Conservation (phyloP, 2,113 vertebrate species). For the Dinomys branickii region DNA sequence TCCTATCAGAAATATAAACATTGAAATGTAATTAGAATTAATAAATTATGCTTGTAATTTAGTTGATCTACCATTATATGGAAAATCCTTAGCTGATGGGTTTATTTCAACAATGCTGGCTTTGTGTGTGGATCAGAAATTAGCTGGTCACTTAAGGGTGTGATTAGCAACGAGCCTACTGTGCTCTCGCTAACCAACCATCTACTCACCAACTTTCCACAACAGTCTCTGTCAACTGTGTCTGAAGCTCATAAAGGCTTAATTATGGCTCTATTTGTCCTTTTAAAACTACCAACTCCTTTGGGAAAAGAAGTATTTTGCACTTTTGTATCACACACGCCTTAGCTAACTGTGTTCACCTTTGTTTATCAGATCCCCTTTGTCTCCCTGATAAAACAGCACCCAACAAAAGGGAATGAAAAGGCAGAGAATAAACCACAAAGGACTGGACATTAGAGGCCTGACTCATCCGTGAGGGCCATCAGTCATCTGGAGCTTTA, state of each 20-base stretch:
- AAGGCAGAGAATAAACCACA: not conserved
- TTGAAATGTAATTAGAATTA: not conserved
- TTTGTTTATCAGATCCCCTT: not conserved
- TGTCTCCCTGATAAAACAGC: not conserved
- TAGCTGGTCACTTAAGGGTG: not conserved
- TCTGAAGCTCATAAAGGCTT: not conserved
- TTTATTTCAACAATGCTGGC: not conserved
- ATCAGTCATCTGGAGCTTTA: not conserved
- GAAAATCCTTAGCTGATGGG: not conserved
- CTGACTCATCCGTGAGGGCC: too few species aligned
- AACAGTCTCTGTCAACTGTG: too few species aligned
- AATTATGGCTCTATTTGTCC: not conserved
- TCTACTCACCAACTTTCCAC: too few species aligned
- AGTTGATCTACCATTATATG: not conserved
- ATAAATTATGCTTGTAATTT: not conserved
- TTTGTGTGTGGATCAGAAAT: not conserved
- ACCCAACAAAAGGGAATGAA: not conserved
- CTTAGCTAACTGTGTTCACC: not conserved
- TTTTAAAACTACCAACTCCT: not conserved
- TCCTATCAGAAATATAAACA: not conserved
- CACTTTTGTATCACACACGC: not conserved
- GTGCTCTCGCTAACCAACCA: not conserved
- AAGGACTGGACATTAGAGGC: too few species aligned
- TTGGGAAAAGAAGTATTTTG: not conserved
- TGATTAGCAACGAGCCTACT: not conserved